Evolutionary conservation across 2,797 vertebrate genomes (phyloP), one percentile per base, ranked within the genome.

Genomic region (Toxotes lorentzi): DNA sequence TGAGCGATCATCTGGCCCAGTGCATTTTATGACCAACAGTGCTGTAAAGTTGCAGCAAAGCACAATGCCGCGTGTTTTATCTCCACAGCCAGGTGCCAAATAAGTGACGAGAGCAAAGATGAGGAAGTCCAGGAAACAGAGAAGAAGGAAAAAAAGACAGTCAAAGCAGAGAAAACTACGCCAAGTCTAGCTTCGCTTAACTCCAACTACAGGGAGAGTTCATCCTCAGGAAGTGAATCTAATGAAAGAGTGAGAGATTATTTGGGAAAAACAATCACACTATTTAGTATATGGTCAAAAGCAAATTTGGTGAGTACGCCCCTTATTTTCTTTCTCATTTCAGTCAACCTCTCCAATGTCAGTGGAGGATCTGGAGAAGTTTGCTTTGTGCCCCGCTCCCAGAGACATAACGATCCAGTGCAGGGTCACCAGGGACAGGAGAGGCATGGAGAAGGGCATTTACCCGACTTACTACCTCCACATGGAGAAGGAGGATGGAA

Each of bases 401-500:
- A 91, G 89, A 69, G 94, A 95, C 21, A 75, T 74, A 27, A 96
- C 89, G 0, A 87, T 98, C 63, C 96, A 96, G 82, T 98, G 97
- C 70, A 88, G 95, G 72, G 96, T 98, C 73, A 96, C 95, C 43
- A 94, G 97, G 73, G 95, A 97, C 89, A 94, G 96, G 76, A 95
- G 94, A 43, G 96, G 97, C 13, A 47, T 97, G 86, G 96, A 97
- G 88, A 97, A 96, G 87, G 95, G 95, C 70, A 93, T 97, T 35
- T 98, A 96, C 80, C 97, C 97, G 1, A 96, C 96, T 1, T 98
- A 98, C 89, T 97, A 96, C 87, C 95, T 98, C 38, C 96, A 97
- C 90, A 93, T 97, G 92, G 97, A 98, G 87, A 94, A 93, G 19
- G 92, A 95, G 17, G 92, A 97, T 0, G 95, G 96, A 58, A 95